Conservation (phyloP, 2,797 vertebrate species). For the Protonibea diacanthus region DNA sequence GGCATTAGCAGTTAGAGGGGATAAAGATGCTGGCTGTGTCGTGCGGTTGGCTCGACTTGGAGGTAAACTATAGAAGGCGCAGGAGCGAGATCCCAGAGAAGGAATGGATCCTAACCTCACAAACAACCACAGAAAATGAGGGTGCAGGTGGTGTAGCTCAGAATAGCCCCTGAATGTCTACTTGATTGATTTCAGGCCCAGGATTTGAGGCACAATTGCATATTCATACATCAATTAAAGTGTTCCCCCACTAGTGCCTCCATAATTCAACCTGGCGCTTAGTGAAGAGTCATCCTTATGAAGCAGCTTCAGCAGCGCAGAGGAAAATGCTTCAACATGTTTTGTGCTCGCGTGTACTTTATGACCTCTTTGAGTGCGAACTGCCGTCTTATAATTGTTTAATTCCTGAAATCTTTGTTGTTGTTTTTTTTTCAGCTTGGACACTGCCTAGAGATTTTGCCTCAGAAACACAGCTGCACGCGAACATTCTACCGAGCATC, state of each 20-base stretch:
- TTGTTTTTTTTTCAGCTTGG: slow-evolving; percentile 1
- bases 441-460: slow-evolving; percentile 6
- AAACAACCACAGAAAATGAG: slow-evolving; percentile 42
- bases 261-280: slow-evolving; percentile 71
- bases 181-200: slow-evolving; percentile 81
- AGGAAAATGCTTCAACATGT: slow-evolving; percentile 80
- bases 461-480: slow-evolving; percentile 25
- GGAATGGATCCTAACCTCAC: slow-evolving; percentile 50
- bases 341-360: slow-evolving; percentile 53
- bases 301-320: slow-evolving; percentile 60
- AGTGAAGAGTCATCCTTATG: slow-evolving; percentile 63
- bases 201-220: slow-evolving; percentile 70
- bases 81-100: slow-evolving; percentile 6
- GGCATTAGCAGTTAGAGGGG: slow-evolving; percentile 29
- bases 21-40: slow-evolving; percentile 41
- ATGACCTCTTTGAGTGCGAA: slow-evolving; percentile 44
- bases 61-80: slow-evolving; percentile 32
- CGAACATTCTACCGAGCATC: slow-evolving; percentile 12
- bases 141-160: slow-evolving; percentile 68
- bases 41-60: slow-evolving; percentile 17
- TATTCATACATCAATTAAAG: slow-evolving; percentile 83
- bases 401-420: slow-evolving; percentile 27
- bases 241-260: slow-evolving; percentile 60
- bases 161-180: slow-evolving; percentile 62
- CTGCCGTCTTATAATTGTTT: slow-evolving; percentile 57